Evolutionary conservation across 2,888 invertebrate genomes (phyloP).

Genomic region (Sarcophaga subvicina): DNA sequence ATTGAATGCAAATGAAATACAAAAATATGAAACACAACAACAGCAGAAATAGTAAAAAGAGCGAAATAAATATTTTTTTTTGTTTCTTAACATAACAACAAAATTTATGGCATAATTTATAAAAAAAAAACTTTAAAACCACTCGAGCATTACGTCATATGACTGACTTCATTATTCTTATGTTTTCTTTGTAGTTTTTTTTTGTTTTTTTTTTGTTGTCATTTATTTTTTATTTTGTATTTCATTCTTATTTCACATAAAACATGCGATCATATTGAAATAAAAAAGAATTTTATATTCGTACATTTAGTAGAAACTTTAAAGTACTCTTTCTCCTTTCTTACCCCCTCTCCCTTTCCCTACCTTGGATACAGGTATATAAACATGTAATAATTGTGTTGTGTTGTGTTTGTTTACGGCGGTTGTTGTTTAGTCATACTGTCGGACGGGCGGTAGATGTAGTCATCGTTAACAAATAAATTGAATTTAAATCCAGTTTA

Average conservation of each 20-base stretch:
- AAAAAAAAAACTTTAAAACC: slow-evolving; percentile 12
- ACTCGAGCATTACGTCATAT: slow-evolving; percentile 50
- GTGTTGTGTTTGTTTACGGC: too few species aligned
- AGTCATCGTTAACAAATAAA: background rate
- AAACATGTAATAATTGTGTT: too few species aligned
- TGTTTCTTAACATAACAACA: background rate
- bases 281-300: background rate
- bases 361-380: too few species aligned
- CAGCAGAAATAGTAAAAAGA: background rate
- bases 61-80: background rate
- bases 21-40: background rate
- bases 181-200: slow-evolving; percentile 10
- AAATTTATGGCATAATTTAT: slow-evolving; percentile 46
- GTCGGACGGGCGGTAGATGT: background rate
- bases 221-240: slow-evolving; percentile 44
- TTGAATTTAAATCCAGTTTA: slow-evolving; percentile 32
- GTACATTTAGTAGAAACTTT: background rate
- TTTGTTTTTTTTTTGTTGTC: background rate
- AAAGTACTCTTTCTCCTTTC: too few species aligned
- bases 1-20: too few species aligned
- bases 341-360: too few species aligned
- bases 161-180: slow-evolving; percentile 46
- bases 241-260: slow-evolving; percentile 24
- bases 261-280: background rate
- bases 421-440: background rate